Base-by-base conservation (phyloP, 2,888 invertebrate species). In the Pachliopta kotzebuea region DNA sequence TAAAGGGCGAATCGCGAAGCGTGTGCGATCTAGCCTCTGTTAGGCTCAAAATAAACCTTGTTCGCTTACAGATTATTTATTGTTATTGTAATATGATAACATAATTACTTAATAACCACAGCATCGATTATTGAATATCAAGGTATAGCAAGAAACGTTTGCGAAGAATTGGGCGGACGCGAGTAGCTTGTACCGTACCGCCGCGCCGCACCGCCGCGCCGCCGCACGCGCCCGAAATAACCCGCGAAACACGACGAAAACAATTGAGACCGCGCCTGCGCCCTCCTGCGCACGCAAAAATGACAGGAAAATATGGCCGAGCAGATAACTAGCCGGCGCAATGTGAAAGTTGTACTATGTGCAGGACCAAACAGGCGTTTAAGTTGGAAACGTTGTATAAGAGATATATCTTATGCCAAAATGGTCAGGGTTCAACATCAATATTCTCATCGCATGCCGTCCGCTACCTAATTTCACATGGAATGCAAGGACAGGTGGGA, bases 221-320 rank as follows among this genome's bases (percentile, higher is more conserved):
- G 84, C 77, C 81, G 83, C 82, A 75, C 79, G 77, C 80, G 84
- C 85, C 80, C 82, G 80, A 90, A 90, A 90, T 90, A 88, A 88
- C 84, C 86, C 80, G 83, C 87, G 84, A 85, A 90, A 90, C 86
- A 90, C 90, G 85, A 91, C 88, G 89, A 91, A 91, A 91, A 91
- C 90, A 90, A 90, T 90, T 84, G 84, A 78, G 80, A 80, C 80
- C 83, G 86, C 81, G 83, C 81, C 77, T 80, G 85, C 81, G 83
- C 83, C 81, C 86, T 84, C 85, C 78, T 80, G 78, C 78, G 75
- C 78, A 72, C 77, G 81, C 88, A 85, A 88, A 89, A 88, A 89
- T 88, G 80, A 88, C 82, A 77, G 77, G 78, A 75, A 88, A 86
- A 86, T 86, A 87, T 85, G 83, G 83, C 77, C 69, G 70, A 70